Evolutionary conservation across 2,888 invertebrate species (phyloP), one percentile per base, ranked within the genome.

Genomic region (Adela reaumurella): DNA sequence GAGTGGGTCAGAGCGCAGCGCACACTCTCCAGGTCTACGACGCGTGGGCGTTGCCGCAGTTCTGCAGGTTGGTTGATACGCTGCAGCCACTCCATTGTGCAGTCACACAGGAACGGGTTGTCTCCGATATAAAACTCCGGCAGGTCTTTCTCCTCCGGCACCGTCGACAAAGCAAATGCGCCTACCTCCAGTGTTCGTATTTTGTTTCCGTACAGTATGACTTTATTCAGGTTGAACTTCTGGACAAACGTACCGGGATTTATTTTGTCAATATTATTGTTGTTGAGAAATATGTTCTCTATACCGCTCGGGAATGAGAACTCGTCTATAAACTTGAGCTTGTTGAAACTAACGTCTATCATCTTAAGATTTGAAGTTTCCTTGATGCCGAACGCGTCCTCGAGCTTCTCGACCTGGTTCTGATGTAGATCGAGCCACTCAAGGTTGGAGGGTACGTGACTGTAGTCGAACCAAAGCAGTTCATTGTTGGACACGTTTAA

Each of bases 21-120:
- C 57, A 92, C 86, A 57, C 85, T 83, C 65, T 89, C 89, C 67
- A 91, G 81, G 78, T 92, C 92, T 72, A 89, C 82, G 62, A 92
- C 86, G 63, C 87, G 83, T 45, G 92, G 90, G 67, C 90, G 87
- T 63, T 89, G 88, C 49, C 88, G 76, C 54, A 83, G 79, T 59
- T 86, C 84, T 60, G 85, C 85, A 65, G 89, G 76, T 73, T 88
- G 88, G 78, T 90, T 89, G 67, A 90, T 86, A 65, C 88, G 80
- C 60, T 89, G 85, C 59, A 92, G 67, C 92, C 92, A 94, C 70
- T 92, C 92, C 89, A 92, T 89, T 59, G 86, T 87, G 70, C 93
- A 93, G 70, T 92, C 89, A 68, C 93, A 94, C 58, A 86, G 82
- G 65, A 92, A 87, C 52, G 92, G 92, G 79, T 93, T 93, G 60